Evolutionary conservation across 1,140 invertebrate species (phyloP).

Genomic region (Whitmania pigra): DNA sequence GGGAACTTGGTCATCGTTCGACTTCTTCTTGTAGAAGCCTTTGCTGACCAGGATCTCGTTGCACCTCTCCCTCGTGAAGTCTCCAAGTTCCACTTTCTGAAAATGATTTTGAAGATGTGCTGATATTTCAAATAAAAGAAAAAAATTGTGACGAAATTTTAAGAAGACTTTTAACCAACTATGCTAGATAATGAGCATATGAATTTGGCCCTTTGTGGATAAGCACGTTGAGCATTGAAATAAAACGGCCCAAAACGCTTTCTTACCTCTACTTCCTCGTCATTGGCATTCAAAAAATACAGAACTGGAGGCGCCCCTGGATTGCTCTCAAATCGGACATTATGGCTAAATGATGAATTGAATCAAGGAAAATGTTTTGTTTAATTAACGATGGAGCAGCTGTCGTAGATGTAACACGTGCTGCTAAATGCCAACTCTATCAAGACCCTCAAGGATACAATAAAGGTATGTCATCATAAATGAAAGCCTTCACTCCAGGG

Average conservation of each 20-base stretch:
- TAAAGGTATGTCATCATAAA: constrained; percentile 18
- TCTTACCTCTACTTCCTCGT: constrained; percentile 40
- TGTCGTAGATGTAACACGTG: too few relatives aligned
- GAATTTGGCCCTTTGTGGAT: too few relatives aligned
- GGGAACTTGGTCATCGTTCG: constrained; percentile 30
- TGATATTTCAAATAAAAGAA: background rate
- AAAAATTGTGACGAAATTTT: background rate
- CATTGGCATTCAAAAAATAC: constrained; percentile 49
- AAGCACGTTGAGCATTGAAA: background rate
- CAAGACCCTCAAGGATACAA: constrained; percentile 17
- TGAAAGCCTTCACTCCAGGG: constrained; percentile 22
- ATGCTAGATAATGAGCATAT: background rate
- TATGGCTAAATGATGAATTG: constrained; percentile 39
- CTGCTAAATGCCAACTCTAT: too few relatives aligned
- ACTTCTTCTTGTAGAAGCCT: constrained; percentile 48
- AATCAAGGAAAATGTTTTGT: too few relatives aligned
- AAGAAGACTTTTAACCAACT: background rate
- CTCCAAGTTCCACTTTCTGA: constrained; percentile 49
- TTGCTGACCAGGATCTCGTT: constrained; percentile 52
- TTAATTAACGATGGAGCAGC: constrained; percentile 6
- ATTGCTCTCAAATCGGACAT: constrained; percentile 55
- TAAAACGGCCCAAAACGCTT: background rate
- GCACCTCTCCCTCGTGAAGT: constrained; percentile 53
- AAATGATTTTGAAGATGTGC: background rate
- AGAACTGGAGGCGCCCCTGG: constrained; percentile 55